Evolutionary conservation across 2,888 invertebrate species (phyloP).

Genomic region (Volucella bombylans): DNA sequence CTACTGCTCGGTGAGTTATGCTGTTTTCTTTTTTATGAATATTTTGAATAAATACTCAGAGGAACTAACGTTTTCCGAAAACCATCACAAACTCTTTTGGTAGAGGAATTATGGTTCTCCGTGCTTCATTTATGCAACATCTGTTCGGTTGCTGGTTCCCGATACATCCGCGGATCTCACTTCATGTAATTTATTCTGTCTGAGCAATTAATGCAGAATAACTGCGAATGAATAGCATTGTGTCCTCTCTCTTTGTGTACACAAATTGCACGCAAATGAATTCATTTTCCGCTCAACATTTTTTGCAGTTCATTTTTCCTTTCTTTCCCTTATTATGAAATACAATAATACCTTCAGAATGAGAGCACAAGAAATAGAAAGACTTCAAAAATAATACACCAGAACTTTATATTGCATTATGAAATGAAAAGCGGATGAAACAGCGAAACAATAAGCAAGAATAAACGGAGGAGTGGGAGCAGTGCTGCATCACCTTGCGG

Average conservation of each 20-base stretch:
- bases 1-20: slow-evolving; percentile 9
- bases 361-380: slow-evolving; percentile 26
- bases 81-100: slow-evolving; percentile 18
- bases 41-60: slow-evolving; percentile 53
- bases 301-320: slow-evolving; percentile 62
- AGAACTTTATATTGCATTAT: slow-evolving; percentile 68
- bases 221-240: slow-evolving; percentile 56
- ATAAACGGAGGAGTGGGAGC: slow-evolving; percentile 13
- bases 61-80: slow-evolving; percentile 29
- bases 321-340: slow-evolving; percentile 33
- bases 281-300: slow-evolving; percentile 62
- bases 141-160: slow-evolving; percentile 67
- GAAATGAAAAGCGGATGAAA: slow-evolving; percentile 32
- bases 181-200: slow-evolving; percentile 75
- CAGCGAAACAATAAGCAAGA: slow-evolving; percentile 67
- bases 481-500: slow-evolving; percentile 60
- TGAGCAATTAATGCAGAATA: slow-evolving; percentile 74
- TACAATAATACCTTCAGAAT: slow-evolving; percentile 62
- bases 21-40: slow-evolving; percentile 43
- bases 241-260: slow-evolving; percentile 66
- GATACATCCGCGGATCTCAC: slow-evolving; percentile 50
- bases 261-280: slow-evolving; percentile 72
- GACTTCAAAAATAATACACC: slow-evolving; percentile 20
- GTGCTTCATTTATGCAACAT: slow-evolving; percentile 49
- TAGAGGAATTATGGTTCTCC: slow-evolving; percentile 32